Evolutionary conservation across 2,888 invertebrate species (phyloP).

Genomic region (Polietes domitor): DNA sequence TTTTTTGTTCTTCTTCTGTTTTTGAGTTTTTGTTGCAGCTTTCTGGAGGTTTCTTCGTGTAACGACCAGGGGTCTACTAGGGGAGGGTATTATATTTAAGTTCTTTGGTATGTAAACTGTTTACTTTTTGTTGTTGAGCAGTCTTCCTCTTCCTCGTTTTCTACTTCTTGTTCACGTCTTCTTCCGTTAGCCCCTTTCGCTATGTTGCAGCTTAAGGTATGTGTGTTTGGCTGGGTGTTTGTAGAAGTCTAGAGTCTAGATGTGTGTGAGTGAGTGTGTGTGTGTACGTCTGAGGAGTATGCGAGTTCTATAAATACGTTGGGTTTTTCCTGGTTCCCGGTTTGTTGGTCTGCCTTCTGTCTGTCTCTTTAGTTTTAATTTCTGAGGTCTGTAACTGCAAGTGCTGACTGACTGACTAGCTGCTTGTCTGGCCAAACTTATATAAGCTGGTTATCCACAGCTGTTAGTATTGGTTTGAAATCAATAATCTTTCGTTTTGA

Average conservation of each 20-base stretch:
- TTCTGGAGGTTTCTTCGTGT: conserved; percentile 21
- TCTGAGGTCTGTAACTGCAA: conserved; percentile 15
- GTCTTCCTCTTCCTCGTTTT: conserved; percentile 42
- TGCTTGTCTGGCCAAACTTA: conserved; percentile 33
- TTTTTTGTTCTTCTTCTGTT: conserved; percentile 23
- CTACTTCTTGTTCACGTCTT: conserved; percentile 33
- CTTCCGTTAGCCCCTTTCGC: conserved; percentile 20
- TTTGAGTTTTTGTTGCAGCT: conserved; percentile 27
- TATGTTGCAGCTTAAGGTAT: neutral
- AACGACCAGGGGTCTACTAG: conserved; percentile 38
- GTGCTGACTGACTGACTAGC: conserved; percentile 64
- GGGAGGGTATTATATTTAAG: conserved; percentile 41
- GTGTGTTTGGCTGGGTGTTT: no score
- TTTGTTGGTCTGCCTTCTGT: conserved; percentile 46
- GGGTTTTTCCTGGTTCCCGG: conserved; percentile 41
- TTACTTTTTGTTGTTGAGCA: conserved; percentile 57
- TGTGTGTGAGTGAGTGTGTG: neutral
- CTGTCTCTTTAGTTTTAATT: conserved; percentile 37
- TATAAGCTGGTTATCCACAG: conserved; percentile 15
- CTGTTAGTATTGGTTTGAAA: conserved; percentile 56
- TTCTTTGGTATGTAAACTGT: conserved; percentile 49
- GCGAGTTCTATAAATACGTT: conserved; percentile 28
- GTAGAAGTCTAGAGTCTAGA: neutral
- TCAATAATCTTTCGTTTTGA: conserved; percentile 69
- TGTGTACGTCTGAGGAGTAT: conserved; percentile 5